These are phyloP conservation scores for Pimephales promelas DNA, from an alignment of 2,113 vertebrate genomes.

Conservation along the genomic window DNA sequence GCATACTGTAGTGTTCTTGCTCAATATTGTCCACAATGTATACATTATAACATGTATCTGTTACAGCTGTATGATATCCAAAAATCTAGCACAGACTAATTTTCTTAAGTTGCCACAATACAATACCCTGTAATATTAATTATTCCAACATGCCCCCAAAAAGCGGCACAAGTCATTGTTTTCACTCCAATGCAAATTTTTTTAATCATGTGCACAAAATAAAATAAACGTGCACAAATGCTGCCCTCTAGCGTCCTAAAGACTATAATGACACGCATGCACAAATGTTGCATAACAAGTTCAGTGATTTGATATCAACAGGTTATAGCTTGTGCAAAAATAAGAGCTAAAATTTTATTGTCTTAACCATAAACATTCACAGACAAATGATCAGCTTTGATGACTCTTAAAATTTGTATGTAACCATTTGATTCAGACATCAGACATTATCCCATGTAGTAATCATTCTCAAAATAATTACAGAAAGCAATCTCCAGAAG, in stretches of 20 bases:
- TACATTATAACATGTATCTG: background rate
- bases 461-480: background rate
- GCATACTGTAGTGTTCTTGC: background rate
- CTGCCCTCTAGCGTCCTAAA: constrained; percentile 13
- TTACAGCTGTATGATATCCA: background rate
- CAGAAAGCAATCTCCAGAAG: background rate
- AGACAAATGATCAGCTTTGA: background rate
- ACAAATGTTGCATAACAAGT: background rate
- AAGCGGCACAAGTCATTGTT: background rate
- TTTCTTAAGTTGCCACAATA: background rate
- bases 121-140: background rate
- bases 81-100: background rate
- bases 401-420: background rate
- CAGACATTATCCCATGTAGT: background rate
- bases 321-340: background rate
- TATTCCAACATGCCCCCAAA: background rate
- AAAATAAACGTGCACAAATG: background rate
- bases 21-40: too few relatives aligned
- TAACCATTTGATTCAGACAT: background rate
- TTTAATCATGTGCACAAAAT: too few relatives aligned
- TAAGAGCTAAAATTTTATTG: background rate
- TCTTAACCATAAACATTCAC: background rate
- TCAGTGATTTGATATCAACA: background rate
- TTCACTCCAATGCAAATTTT: background rate
- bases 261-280: background rate